Conservation (phyloP, 2,797 vertebrate species). For the Urocyon cinereoargenteus region DNA sequence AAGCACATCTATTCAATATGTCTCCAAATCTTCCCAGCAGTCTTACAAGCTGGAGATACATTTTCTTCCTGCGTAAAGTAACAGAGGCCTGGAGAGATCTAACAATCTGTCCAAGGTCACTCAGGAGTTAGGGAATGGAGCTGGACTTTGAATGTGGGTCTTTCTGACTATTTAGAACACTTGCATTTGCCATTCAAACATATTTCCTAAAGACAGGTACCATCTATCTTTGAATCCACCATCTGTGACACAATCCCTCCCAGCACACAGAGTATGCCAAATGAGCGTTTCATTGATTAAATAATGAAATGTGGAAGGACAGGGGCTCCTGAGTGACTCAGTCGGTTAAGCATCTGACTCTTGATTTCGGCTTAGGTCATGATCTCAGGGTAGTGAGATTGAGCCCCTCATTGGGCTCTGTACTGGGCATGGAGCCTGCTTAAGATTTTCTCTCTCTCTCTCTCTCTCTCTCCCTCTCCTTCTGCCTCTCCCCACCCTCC, state of each 20-base stretch:
- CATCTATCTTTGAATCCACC: background rate
- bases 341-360: too few relatives aligned
- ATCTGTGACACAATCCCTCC: background rate
- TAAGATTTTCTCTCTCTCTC: too few relatives aligned
- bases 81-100: background rate
- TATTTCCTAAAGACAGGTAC: too few relatives aligned
- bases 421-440: too few relatives aligned
- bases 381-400: too few relatives aligned
- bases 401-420: too few relatives aligned
- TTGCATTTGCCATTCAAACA: background rate
- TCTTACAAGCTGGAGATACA: too few relatives aligned
- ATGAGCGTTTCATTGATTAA: background rate
- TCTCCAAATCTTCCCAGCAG: background rate
- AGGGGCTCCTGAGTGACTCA: too few relatives aligned
- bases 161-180: background rate
- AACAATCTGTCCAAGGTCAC: background rate
- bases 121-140: background rate
- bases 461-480: too few relatives aligned
- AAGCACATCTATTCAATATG: background rate
- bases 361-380: too few relatives aligned
- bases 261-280: background rate
- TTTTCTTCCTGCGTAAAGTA: background rate
- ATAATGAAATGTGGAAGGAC: background rate
- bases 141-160: background rate
- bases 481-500: too few relatives aligned